These are phyloP conservation scores for Nettapus auritus DNA, from an alignment of 2,113 vertebrate species.

Conservation along the genomic window DNA sequence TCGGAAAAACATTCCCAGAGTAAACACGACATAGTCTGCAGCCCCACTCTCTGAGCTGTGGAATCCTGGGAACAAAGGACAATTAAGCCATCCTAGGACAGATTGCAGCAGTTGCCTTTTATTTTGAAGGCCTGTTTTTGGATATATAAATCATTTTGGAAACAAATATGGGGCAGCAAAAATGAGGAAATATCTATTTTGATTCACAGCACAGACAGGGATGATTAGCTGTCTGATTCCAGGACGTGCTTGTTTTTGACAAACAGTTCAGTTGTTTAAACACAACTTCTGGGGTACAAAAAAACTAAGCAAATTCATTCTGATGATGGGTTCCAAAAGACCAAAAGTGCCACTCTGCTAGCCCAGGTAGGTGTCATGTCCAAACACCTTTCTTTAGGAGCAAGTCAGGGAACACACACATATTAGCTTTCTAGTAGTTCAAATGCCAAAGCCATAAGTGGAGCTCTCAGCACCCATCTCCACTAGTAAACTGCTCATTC, in stretches of 20 bases:
- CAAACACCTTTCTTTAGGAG: not conserved
- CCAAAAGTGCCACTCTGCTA: not conserved
- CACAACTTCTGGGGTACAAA: not conserved
- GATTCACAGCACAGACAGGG: not conserved
- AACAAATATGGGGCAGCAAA: not conserved
- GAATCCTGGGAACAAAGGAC: not conserved
- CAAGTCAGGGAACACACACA: not conserved
- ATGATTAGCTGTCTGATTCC: not conserved
- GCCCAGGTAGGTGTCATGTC: not conserved
- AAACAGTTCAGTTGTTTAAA: not conserved
- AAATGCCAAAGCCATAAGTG: not conserved
- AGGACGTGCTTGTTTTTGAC: not conserved
- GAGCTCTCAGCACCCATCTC: not conserved
- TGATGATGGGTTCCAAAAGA: not conserved
- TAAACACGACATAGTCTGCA: not conserved
- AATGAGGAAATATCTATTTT: constrained; percentile 5
- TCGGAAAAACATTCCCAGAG: constrained; percentile 6
- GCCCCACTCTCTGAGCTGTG: not conserved
- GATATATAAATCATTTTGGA: not conserved
- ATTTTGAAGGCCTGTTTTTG: not conserved
- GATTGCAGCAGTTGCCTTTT: not conserved
- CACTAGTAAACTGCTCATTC: not conserved
- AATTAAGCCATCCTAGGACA: not conserved
- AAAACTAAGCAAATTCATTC: not conserved
- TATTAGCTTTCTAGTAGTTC: not conserved